phyloP scores from a whole-genome alignment of 1,140 invertebrate genomes.

The Paralvinella palmiformis region DNA sequence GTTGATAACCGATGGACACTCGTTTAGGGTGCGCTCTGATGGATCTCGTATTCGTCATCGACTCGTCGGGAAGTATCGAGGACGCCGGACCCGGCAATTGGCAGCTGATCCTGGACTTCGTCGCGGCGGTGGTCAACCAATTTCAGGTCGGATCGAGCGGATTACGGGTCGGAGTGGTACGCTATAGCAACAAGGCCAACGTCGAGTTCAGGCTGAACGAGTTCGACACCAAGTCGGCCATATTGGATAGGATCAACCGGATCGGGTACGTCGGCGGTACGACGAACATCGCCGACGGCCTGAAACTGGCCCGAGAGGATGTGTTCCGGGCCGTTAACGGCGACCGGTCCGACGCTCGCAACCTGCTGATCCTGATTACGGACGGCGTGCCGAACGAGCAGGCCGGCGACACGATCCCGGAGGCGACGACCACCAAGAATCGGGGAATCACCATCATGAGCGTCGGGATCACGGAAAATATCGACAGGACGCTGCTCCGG shows the following conservation, averaged over 20 bases:
- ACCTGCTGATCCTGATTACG: constrained; percentile 34
- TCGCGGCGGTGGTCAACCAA: constrained; percentile 8
- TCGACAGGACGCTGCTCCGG: not conserved
- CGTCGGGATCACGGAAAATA: constrained; percentile 7
- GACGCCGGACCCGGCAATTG: constrained; percentile 14
- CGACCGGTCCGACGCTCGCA: constrained; percentile 30
- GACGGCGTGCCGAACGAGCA: constrained; percentile 29
- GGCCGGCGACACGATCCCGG: constrained; percentile 9
- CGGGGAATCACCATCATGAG: not conserved
- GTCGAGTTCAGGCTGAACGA: constrained; percentile 1
- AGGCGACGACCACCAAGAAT: constrained; percentile 15
- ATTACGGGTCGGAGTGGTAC: constrained; percentile 14
- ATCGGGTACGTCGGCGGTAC: not conserved
- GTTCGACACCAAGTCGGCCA: not conserved
- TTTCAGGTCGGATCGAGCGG: not conserved
- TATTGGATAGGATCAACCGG: not conserved
- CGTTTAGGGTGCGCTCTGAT: too few species aligned
- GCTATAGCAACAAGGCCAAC: not conserved
- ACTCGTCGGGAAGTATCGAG: constrained; percentile 16
- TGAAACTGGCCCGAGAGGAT: constrained; percentile 27
- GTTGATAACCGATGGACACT: too few species aligned
- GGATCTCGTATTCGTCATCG: constrained; percentile 19
- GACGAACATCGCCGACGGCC: constrained; percentile 36
- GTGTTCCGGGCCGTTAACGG: constrained; percentile 36
- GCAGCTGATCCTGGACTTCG: constrained; percentile 7